These are phyloP conservation scores for Cantharis lateralis DNA, from an alignment of 2,888 invertebrate species.

Conservation along the genomic window DNA sequence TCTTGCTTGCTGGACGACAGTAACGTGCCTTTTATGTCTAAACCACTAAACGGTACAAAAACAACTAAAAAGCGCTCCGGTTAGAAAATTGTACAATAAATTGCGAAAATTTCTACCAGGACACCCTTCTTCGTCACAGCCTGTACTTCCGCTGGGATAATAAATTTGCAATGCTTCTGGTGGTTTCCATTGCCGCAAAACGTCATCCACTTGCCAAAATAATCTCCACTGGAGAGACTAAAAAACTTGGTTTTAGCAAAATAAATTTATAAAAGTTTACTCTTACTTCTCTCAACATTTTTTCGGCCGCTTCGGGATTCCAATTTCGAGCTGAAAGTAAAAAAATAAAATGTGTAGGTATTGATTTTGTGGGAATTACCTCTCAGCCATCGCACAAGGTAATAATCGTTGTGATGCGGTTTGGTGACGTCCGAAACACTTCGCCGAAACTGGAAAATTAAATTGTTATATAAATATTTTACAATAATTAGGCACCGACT, in stretches of 20 bases:
- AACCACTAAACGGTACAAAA: constrained; percentile 77
- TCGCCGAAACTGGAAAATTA: constrained; percentile 73
- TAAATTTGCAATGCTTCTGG: constrained; percentile 73
- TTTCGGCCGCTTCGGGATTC: constrained; percentile 85
- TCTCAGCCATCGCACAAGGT: constrained; percentile 78
- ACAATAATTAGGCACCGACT: too few species aligned
- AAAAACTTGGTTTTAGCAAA: constrained; percentile 34
- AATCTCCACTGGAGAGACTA: constrained; percentile 76
- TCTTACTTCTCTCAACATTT: constrained; percentile 85
- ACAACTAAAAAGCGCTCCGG: constrained; percentile 61
- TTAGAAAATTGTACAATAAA: constrained; percentile 2
- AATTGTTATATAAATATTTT: background rate
- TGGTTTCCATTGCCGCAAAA: constrained; percentile 69
- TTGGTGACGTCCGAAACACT: constrained; percentile 69
- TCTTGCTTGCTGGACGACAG: constrained; percentile 75
- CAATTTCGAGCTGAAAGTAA: constrained; percentile 79
- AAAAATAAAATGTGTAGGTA: background rate
- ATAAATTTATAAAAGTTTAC: background rate
- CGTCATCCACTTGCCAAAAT: constrained; percentile 75
- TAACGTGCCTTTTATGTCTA: constrained; percentile 81
- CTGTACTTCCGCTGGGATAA: constrained; percentile 78
- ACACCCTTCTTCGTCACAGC: constrained; percentile 83
- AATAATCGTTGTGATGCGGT: constrained; percentile 79
- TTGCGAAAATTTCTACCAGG: constrained; percentile 63
- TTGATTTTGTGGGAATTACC: constrained; percentile 57